Evolutionary conservation across 2,888 invertebrate species (phyloP).

Genomic region (Pollenia griseotomentosa): DNA sequence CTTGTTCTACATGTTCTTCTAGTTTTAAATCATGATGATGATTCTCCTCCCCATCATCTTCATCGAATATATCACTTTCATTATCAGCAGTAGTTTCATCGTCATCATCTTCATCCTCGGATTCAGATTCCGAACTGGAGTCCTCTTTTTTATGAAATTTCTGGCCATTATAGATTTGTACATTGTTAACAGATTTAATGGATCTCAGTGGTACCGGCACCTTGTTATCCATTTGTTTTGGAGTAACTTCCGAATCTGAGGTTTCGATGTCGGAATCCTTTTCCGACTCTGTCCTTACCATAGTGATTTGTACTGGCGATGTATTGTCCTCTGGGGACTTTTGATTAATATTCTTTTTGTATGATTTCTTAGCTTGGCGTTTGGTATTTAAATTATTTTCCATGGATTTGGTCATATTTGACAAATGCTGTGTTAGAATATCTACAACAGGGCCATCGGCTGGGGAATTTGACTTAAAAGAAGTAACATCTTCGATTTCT

Average conservation of each 20-base stretch:
- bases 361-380: constrained; percentile 79
- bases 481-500: constrained; percentile 77
- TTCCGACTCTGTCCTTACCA: constrained; percentile 37
- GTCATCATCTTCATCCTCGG: constrained; percentile 78
- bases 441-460: constrained; percentile 79
- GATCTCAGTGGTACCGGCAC: constrained; percentile 80
- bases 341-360: constrained; percentile 78
- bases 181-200: constrained; percentile 85
- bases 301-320: constrained; percentile 74
- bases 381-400: constrained; percentile 78
- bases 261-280: constrained; percentile 56
- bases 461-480: constrained; percentile 51
- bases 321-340: constrained; percentile 80
- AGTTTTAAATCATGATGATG: constrained; percentile 77
- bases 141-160: constrained; percentile 71
- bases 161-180: constrained; percentile 84
- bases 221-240: constrained; percentile 76
- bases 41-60: constrained; percentile 78
- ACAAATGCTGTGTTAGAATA: constrained; percentile 79
- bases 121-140: constrained; percentile 44
- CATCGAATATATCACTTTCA: constrained; percentile 80
- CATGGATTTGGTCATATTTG: constrained; percentile 78
- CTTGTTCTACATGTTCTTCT: constrained; percentile 77
- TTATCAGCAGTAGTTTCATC: constrained; percentile 82
- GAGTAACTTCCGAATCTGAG: constrained; percentile 72